Base-by-base conservation (phyloP, 2,797 vertebrate species). In the Brotula barbata region DNA sequence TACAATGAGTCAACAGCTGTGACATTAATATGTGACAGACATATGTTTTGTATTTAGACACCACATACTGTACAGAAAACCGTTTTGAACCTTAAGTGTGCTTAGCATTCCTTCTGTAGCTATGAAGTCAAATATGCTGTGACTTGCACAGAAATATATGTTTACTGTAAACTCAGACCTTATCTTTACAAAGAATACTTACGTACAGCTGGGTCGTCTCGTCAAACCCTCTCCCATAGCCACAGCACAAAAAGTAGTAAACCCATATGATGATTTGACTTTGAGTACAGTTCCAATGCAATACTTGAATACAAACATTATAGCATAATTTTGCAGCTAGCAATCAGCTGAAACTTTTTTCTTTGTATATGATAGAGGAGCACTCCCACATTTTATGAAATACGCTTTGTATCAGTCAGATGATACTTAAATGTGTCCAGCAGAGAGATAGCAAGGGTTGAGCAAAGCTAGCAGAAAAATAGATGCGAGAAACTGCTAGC, bases 81-180 rank as follows among this genome's bases (percentile, higher is more conserved):
- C 83, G 80, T 86, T 85, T 87, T 83, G 77, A 91, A 91, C 92
- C 91, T 75, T 88, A 92, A 92, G 91, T 93, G 92, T 91, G 89
- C 92, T 90, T 92, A 89, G 87, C 81, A 82, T 85, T 85, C 82
- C 85, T 82, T 77, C 80, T 88, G 83, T 91, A 90, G 89, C 88
- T 81, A 81, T 64, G 58, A 82, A 81, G 77, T 85, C 72, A 79
- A 83, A 81, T 77, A 83, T 82, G 84, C 80, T 82, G 81, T 84
- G 79, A 89, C 80, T 85, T 89, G 85, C 85, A 89, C 89, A 88
- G 75, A 84, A 85, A 71, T 68, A 72, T 81, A 73, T 36, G 66
- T 85, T 86, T 71, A 83, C 78, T 55, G 63, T 73, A 63, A 80
- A 78, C 51, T 60, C 62, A 58, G 16, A 83, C 62, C 67, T 54